These are phyloP conservation scores for Cranoglanis bouderius DNA, from an alignment of 2,113 vertebrate species.

Conservation along the genomic window DNA sequence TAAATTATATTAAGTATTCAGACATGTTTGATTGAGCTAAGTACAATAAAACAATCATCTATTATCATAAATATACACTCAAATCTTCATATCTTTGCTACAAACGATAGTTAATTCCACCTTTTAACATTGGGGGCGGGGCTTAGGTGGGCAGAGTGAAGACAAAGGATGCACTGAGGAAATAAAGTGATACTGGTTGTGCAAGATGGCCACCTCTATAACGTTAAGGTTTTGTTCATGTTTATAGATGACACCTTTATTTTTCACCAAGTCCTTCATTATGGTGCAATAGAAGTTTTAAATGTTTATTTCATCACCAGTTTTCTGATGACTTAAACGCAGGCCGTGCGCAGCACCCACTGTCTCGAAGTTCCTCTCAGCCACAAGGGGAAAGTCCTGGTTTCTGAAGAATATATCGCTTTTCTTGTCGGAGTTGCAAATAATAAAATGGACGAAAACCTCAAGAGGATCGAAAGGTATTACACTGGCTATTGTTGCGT, in stretches of 20 bases:
- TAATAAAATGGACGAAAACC: constrained; percentile 91
- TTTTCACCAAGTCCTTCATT: neutral
- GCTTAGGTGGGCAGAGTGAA: neutral
- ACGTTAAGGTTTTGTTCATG: neutral
- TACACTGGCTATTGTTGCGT: neutral
- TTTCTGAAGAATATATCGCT: constrained; percentile 82
- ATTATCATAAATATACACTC: neutral
- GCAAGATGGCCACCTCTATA: neutral
- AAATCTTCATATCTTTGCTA: neutral
- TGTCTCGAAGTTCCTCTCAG: constrained; percentile 90
- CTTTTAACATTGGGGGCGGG: neutral
- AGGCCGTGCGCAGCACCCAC: constrained; percentile 93
- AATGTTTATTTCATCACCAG: neutral
- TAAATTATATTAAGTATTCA: neutral
- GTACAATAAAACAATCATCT: neutral
- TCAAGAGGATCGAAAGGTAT: constrained; percentile 84
- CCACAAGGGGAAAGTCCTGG: constrained; percentile 78
- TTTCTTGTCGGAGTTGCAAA: constrained; percentile 85
- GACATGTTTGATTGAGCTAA: too few relatives aligned
- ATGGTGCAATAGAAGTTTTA: neutral
- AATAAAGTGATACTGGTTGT: neutral
- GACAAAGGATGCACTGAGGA: neutral
- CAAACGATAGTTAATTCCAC: neutral
- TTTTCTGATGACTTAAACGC: constrained; percentile 20
- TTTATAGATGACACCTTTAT: neutral